These are phyloP conservation scores for Oriolus oriolus DNA, from an alignment of 2,113 vertebrate genomes.

Conservation along the genomic window DNA sequence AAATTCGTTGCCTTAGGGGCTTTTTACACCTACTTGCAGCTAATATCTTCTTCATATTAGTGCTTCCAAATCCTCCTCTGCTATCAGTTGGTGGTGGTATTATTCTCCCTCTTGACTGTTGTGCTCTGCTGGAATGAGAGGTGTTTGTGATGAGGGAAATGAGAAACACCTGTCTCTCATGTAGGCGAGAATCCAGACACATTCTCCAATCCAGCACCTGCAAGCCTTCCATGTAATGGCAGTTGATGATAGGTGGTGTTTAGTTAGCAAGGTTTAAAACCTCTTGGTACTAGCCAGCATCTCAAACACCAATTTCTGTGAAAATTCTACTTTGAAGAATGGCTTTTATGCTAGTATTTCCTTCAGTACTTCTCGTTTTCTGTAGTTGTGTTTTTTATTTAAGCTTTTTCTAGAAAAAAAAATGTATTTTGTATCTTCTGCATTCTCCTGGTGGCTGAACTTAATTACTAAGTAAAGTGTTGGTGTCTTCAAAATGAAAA, in stretches of 20 bases:
- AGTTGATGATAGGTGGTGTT: neutral
- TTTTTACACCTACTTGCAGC: neutral
- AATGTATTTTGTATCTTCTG: neutral
- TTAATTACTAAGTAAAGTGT: neutral
- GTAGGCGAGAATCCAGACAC: neutral
- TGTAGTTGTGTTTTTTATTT: neutral
- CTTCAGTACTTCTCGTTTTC: neutral
- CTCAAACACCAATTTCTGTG: neutral
- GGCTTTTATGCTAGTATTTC: neutral
- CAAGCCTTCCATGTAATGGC: neutral
- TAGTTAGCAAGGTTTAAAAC: neutral
- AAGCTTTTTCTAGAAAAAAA: neutral
- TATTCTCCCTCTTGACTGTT: neutral
- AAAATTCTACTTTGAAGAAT: neutral
- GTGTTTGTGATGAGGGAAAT: neutral
- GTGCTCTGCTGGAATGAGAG: neutral
- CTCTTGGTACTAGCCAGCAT: neutral
- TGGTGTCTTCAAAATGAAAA: neutral
- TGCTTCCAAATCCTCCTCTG: neutral
- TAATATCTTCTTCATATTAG: neutral
- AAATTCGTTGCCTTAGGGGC: neutral
- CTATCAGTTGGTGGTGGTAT: neutral
- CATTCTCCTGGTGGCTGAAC: neutral
- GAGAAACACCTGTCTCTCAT: neutral
- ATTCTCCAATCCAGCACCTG: neutral